Evolutionary conservation across 1,140 invertebrate species (phyloP), one percentile per base, ranked within the genome.

Genomic region (Drosophila guanche): DNA sequence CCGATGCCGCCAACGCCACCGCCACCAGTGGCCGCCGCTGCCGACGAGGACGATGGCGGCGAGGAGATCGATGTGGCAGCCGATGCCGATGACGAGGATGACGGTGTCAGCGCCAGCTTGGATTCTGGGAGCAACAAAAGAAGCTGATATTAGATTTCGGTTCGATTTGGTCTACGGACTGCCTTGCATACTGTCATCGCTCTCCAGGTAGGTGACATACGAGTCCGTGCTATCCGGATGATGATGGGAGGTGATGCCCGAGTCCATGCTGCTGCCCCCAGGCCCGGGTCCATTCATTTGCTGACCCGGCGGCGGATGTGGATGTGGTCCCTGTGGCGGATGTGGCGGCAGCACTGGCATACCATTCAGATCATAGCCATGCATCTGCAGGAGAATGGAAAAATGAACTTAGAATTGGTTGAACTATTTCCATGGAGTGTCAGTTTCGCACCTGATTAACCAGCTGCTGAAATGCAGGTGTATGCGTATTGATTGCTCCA

Each of bases 401-500:
- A 20, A 20, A 20, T 20, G 16, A 20, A 20, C 16, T 20, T 20
- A 20, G 16, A 20, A 20, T 20, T 20, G 16, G 25, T 50, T 50
- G 16, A 27, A 50, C 3, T 16, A 20, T 20, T 20, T 20, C 0
- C 16, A 1, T 20, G 8, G 8, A 41, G 8, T 7, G 40, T 41
- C 1, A 12, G 3, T 16, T 27, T 4, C 61, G 77, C 89, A 98
- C 97, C 95, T 98, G 97, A 91, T 96, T 98, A 75, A 99, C 97
- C 71, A 99, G 94, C 91, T 99, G 98, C 91, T 99, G 98, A 92
- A 99, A 99, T 63, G 98, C 97, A 5, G 97, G 97, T 59, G 95
- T 94, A 79, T 95, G 95, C 10, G 96, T 95, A 83, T 96, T 96
- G 80, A 97, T 94, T 22, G 93, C 92, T 16, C 93, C 93, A 40